Percentiles rank a stretch among this genome's conserved stretches.
Evolutionary conservation across 2,113 vertebrate genomes (phyloP).

Genomic region (Malaclemys terrapin): DNA sequence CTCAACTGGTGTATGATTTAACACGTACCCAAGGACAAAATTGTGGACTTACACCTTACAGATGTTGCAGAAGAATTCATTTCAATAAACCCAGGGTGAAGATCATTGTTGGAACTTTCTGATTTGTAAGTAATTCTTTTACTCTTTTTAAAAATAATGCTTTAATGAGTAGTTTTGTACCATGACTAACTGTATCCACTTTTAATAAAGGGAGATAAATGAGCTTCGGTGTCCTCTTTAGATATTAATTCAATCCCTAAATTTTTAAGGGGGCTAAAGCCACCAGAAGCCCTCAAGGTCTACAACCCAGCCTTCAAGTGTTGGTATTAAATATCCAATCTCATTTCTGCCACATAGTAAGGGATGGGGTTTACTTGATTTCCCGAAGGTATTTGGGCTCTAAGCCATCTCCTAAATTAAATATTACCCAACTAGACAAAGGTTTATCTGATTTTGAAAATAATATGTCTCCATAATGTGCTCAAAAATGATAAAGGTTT

Average conservation of each 20-base stretch:
- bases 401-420: not conserved
- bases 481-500: slow-evolving; percentile 49
- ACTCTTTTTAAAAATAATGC: slow-evolving; percentile 1
- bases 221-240: not conserved
- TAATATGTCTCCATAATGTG: slow-evolving; percentile 35
- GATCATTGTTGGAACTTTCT: not conserved
- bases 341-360: not conserved
- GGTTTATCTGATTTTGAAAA: slow-evolving; percentile 33
- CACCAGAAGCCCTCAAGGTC: not conserved
- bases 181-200: not conserved
- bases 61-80: not conserved
- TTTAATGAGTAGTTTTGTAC: slow-evolving; percentile 5
- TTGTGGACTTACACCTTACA: not conserved
- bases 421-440: not conserved
- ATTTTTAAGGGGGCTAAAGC: not conserved
- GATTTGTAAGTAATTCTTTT: not conserved
- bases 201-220: not conserved
- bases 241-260: not conserved
- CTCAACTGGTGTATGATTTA: not conserved
- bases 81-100: not conserved
- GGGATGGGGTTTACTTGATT: not conserved
- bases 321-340: not conserved
- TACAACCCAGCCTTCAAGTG: not conserved
- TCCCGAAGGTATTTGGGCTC: not conserved
- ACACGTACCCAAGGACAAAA: not conserved